These are phyloP conservation scores for Trichomalopsis sarcophagae DNA, from an alignment of 1,140 invertebrate genomes.

Conservation along the genomic window DNA sequence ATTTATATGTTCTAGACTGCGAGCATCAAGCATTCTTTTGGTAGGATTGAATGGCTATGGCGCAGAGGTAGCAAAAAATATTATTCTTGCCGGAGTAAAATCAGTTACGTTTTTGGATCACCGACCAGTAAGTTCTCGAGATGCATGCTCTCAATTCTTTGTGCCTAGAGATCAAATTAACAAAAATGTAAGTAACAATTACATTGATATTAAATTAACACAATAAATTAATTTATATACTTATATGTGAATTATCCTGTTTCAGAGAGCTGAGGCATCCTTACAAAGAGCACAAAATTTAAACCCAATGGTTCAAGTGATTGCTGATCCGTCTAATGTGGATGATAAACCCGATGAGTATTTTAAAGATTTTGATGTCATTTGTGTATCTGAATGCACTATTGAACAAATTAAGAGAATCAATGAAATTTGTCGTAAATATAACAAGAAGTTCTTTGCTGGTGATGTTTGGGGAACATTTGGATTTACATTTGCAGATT, in stretches of 20 bases:
- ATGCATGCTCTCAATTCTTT: conserved; percentile 88
- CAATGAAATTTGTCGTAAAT: conserved; percentile 86
- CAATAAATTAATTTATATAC: background rate
- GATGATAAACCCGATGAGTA: conserved; percentile 82
- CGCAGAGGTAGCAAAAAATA: conserved; percentile 97
- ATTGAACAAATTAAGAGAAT: conserved; percentile 84
- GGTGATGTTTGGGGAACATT: conserved; percentile 95
- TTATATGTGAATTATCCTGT: conserved; percentile 51
- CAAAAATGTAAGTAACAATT: conserved; percentile 78
- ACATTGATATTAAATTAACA: background rate
- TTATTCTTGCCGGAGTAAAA: conserved; percentile 95
- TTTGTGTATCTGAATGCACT: conserved; percentile 86
- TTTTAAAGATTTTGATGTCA: conserved; percentile 89
- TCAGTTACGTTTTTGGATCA: conserved; percentile 92
- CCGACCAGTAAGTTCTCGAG: conserved; percentile 82
- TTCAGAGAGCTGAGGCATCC: conserved; percentile 89
- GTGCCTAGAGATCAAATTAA: conserved; percentile 80
- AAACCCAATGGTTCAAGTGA: conserved; percentile 95
- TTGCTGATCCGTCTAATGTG: conserved; percentile 79
- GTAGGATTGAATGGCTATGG: conserved; percentile 93
- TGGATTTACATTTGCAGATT: conserved; percentile 94
- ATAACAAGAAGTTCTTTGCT: conserved; percentile 90
- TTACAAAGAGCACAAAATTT: conserved; percentile 84
- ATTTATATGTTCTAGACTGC: conserved; percentile 79
- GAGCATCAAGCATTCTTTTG: conserved; percentile 89